phyloP scores from a whole-genome alignment of 37 sponge, comb jelly and placozoan genomes.

The Cladorhizidae sp. region DNA sequence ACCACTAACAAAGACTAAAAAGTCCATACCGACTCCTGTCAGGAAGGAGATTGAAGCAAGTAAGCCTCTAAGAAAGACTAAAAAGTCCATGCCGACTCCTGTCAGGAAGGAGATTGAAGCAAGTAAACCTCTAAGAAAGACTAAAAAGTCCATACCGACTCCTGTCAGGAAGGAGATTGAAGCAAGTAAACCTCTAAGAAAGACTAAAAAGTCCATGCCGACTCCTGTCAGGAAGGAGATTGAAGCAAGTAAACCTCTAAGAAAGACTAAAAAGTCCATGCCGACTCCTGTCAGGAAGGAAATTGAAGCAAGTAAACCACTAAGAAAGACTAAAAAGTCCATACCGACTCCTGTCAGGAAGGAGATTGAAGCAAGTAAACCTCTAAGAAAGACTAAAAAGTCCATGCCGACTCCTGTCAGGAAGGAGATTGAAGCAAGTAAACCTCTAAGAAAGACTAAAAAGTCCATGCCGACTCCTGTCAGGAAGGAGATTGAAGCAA shows the following conservation, averaged over 20 bases:
- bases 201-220: conserved; percentile 49
- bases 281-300: conserved; percentile 67
- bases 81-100: conserved; percentile 60
- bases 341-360: conserved; percentile 62
- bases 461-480: conserved; percentile 68
- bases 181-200: conserved; percentile 21
- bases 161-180: conserved; percentile 70
- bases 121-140: conserved; percentile 24
- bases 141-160: conserved; percentile 54
- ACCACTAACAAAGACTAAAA: conserved; percentile 49
- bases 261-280: conserved; percentile 50
- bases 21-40: conserved; percentile 67
- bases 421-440: conserved; percentile 48
- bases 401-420: conserved; percentile 70
- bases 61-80: conserved; percentile 36
- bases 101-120: conserved; percentile 55
- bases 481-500: conserved; percentile 35
- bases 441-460: conserved; percentile 42
- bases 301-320: conserved; percentile 29
- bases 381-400: conserved; percentile 53
- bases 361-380: conserved; percentile 40
- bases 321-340: conserved; percentile 35
- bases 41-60: conserved; percentile 29
- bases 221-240: conserved; percentile 72
- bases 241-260: conserved; percentile 19